Evolutionary conservation across 2,888 invertebrate species (phyloP).

Genomic region (Ptilodon capucinus): DNA sequence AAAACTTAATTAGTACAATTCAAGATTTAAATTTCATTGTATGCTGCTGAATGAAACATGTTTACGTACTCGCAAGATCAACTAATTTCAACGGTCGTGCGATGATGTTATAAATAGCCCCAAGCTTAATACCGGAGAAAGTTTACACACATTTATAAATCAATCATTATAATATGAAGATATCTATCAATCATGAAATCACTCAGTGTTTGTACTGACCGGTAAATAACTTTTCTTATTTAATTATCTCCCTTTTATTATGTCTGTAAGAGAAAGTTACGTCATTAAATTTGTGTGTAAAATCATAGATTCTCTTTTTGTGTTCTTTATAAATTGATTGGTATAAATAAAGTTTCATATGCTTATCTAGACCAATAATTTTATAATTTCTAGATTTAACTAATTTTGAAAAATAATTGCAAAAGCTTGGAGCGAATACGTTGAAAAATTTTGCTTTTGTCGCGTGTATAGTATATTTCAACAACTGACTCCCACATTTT

Average conservation of each 20-base stretch:
- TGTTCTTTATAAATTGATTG: background rate
- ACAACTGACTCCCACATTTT: too few relatives aligned
- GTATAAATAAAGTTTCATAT: constrained; percentile 3
- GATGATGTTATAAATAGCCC: too few relatives aligned
- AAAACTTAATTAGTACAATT: too few relatives aligned
- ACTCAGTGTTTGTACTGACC: background rate
- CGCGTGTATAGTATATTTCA: background rate
- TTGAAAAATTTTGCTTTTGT: constrained; percentile 1
- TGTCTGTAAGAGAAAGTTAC: background rate
- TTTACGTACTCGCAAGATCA: too few relatives aligned
- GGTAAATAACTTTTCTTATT: background rate
- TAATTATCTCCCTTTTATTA: too few relatives aligned
- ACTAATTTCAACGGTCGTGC: background rate
- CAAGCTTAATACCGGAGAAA: background rate
- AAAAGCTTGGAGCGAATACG: constrained; percentile 16
- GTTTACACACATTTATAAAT: background rate
- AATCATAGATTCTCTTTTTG: background rate
- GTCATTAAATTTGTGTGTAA: background rate
- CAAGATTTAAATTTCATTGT: background rate
- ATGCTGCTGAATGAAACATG: too few relatives aligned
- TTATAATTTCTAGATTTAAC: constrained; percentile 2
- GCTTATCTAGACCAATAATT: constrained; percentile 25
- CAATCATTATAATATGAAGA: background rate
- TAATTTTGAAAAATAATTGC: constrained; percentile 28
- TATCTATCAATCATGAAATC: background rate